These are phyloP conservation scores for Parapristionchus giblindavisi DNA, from an alignment of 2,888 invertebrate species.

Conservation along the genomic window DNA sequence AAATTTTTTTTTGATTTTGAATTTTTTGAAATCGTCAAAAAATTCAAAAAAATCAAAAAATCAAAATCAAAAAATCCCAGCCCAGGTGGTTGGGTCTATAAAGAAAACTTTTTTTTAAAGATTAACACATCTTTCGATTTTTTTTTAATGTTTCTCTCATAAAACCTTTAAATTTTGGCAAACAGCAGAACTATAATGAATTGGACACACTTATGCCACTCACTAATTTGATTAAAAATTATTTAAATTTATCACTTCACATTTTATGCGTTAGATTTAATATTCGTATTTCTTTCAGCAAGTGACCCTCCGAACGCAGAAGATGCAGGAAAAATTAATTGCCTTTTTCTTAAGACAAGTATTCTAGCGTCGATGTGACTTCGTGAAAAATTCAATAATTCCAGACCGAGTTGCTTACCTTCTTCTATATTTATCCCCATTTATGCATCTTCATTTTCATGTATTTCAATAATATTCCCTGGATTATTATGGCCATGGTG, in stretches of 20 bases:
- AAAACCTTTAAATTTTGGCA: background rate
- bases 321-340: conserved; percentile 15
- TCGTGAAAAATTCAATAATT: background rate
- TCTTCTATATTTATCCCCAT: conserved; percentile 24
- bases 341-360: background rate
- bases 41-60: too few relatives aligned
- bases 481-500: too few relatives aligned
- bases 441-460: conserved; percentile 4
- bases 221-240: background rate
- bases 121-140: background rate
- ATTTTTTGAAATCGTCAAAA: background rate
- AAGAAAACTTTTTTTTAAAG: too few relatives aligned
- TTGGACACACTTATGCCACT: background rate
- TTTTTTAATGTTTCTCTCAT: background rate
- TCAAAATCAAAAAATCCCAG: too few relatives aligned
- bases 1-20: background rate
- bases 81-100: too few relatives aligned
- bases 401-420: conserved; percentile 16
- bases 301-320: conserved; percentile 2
- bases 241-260: background rate
- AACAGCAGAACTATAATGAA: background rate
- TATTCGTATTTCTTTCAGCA: conserved; percentile 11
- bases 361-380: background rate
- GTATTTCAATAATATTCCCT: too few relatives aligned
- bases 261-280: too few relatives aligned